These are phyloP conservation scores for Eupeodes latifasciatus DNA, from an alignment of 2,888 invertebrate genomes.

Conservation along the genomic window DNA sequence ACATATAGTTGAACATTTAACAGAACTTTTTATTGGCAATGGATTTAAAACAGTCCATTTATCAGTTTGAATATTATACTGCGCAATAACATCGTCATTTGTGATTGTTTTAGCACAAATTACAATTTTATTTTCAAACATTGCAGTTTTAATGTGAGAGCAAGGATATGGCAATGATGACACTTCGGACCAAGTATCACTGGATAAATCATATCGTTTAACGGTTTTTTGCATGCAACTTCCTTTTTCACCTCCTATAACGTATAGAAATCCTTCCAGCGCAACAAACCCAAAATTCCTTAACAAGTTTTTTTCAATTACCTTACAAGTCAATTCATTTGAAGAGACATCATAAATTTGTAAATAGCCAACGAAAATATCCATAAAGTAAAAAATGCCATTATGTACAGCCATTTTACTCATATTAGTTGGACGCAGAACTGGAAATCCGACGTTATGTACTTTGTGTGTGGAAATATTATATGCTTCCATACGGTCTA, in stretches of 20 bases:
- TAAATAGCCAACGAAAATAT: background rate
- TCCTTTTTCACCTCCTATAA: background rate
- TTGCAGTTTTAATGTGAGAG: no score
- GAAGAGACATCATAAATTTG: background rate
- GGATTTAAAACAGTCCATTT: no score
- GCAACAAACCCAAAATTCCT: background rate
- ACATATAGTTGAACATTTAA: no score
- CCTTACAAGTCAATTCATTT: background rate
- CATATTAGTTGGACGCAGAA: background rate
- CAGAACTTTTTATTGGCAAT: no score
- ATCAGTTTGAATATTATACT: no score
- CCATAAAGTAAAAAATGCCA: background rate
- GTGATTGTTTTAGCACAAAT: no score
- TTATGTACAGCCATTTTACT: background rate
- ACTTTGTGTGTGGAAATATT: background rate
- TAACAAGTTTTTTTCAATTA: background rate
- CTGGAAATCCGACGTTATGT: accelerated
- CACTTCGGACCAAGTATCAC: background rate
- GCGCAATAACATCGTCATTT: no score
- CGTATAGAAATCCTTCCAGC: background rate
- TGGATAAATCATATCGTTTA: background rate
- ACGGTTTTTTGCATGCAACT: background rate
- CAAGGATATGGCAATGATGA: background rate
- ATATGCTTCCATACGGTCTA: background rate
- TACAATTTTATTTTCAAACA: background rate